phyloP scores from a whole-genome alignment of 1,140 invertebrate genomes.

The Aphaenogaster ashmeadi region DNA sequence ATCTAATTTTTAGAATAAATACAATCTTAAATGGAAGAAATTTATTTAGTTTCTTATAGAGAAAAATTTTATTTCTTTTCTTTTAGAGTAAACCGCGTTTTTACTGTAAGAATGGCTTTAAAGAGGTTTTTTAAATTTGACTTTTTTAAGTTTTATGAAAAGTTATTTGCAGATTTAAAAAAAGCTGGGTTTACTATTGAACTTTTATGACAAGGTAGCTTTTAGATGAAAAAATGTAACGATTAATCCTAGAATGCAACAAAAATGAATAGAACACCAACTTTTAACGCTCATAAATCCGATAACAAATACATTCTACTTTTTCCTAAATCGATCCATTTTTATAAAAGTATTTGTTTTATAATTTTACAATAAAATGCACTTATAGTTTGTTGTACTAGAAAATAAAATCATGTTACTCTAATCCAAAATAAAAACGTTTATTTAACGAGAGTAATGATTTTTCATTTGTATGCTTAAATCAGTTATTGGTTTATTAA shows the following conservation, averaged over 20 bases:
- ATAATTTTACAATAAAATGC: background rate
- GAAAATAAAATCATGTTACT: conserved; percentile 17
- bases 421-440: background rate
- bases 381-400: background rate
- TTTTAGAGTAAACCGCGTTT: background rate
- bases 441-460: background rate
- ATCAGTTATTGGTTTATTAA: conserved; percentile 3
- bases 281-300: conserved; percentile 4
- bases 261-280: background rate
- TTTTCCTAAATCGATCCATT: background rate
- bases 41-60: conserved; percentile 1
- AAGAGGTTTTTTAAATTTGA: conserved; percentile 7
- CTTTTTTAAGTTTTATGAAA: background rate
- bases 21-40: background rate
- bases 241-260: conserved; percentile 9
- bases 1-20: conserved; percentile 8
- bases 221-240: background rate
- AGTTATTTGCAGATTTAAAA: background rate
- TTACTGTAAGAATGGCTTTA: background rate
- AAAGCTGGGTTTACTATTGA: conserved; percentile 17
- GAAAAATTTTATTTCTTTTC: background rate
- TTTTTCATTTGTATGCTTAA: background rate
- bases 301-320: background rate
- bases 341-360: background rate
- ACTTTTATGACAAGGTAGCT: conserved; percentile 29